Percentiles rank a stretch among this genome's conserved stretches.
Evolutionary conservation across 2,113 vertebrate species (phyloP).

Genomic region (Eublepharis macularius): DNA sequence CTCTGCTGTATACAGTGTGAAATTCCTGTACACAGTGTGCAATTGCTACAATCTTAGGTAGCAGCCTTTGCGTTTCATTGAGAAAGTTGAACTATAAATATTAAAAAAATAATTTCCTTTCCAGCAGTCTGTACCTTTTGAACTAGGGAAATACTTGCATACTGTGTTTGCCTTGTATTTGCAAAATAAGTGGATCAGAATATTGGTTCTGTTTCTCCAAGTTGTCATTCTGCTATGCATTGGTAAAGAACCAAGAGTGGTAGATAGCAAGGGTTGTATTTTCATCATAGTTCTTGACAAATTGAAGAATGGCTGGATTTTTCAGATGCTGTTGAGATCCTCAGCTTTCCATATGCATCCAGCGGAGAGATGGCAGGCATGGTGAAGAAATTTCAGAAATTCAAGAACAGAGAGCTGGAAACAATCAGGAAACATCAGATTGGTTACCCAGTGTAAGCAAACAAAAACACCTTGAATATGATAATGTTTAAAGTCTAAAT

Average conservation of each 20-base stretch:
- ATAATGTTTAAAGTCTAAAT: not conserved
- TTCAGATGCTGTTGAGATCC: conserved; percentile 80
- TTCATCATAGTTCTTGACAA: conserved; percentile 16
- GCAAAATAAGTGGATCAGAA: not conserved
- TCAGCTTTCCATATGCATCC: conserved; percentile 85
- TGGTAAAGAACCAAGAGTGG: not conserved
- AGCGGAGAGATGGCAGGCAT: conserved; percentile 86
- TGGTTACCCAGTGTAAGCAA: conserved; percentile 84
- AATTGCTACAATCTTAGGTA: too few relatives aligned
- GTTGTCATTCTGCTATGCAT: not conserved
- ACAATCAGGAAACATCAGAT: conserved; percentile 72
- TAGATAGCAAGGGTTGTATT: not conserved
- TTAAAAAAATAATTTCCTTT: not conserved
- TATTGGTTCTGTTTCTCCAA: not conserved
- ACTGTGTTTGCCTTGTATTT: not conserved
- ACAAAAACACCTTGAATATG: not conserved
- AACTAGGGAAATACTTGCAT: not conserved
- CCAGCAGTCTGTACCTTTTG: too few relatives aligned
- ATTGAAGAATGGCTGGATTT: conserved; percentile 48
- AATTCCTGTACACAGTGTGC: too few relatives aligned
- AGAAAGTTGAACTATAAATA: too few relatives aligned
- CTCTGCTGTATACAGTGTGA: too few relatives aligned
- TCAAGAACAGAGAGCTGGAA: conserved; percentile 84
- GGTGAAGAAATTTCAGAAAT: conserved; percentile 81
- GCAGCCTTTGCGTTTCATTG: too few relatives aligned